These are phyloP conservation scores for Ditula angustiorana DNA, from an alignment of 2,888 invertebrate species.

Conservation along the genomic window DNA sequence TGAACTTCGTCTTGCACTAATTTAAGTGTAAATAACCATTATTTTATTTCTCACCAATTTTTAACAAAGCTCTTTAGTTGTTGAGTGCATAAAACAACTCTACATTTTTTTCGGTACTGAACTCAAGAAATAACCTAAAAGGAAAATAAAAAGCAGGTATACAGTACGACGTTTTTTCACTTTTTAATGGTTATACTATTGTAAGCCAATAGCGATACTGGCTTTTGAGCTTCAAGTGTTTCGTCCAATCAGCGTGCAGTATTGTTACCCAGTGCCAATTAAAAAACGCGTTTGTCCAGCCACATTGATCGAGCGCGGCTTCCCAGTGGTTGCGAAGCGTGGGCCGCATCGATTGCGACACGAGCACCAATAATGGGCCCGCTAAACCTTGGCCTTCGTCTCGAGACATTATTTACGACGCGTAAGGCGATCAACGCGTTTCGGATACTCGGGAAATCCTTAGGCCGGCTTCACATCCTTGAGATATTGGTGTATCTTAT, in stretches of 20 bases:
- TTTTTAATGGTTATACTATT: not conserved
- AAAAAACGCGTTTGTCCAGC: not conserved
- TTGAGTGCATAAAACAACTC: too few species aligned
- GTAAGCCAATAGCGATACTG: not conserved
- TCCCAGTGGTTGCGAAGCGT: not conserved
- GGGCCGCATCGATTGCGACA: not conserved
- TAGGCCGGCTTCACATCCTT: too few species aligned
- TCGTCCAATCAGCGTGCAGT: not conserved
- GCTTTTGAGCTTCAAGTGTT: too few species aligned
- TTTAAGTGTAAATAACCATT: too few species aligned
- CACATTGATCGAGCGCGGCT: not conserved
- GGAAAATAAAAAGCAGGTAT: too few species aligned
- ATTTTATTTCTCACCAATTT: too few species aligned
- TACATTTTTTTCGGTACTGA: too few species aligned
- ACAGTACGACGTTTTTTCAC: too few species aligned
- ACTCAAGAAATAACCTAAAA: too few species aligned
- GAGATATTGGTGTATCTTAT: not conserved
- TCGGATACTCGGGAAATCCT: not conserved
- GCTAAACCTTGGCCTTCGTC: not conserved
- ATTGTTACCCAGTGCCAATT: not conserved
- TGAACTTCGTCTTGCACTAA: too few species aligned
- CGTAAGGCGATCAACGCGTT: not conserved
- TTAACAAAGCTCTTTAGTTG: too few species aligned
- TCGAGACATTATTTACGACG: not conserved
- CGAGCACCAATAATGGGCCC: not conserved